Percentiles rank a stretch among this genome's conserved stretches.
Evolutionary conservation across 1,140 invertebrate species (phyloP).

Genomic region (Drosophila kurseongensis): DNA sequence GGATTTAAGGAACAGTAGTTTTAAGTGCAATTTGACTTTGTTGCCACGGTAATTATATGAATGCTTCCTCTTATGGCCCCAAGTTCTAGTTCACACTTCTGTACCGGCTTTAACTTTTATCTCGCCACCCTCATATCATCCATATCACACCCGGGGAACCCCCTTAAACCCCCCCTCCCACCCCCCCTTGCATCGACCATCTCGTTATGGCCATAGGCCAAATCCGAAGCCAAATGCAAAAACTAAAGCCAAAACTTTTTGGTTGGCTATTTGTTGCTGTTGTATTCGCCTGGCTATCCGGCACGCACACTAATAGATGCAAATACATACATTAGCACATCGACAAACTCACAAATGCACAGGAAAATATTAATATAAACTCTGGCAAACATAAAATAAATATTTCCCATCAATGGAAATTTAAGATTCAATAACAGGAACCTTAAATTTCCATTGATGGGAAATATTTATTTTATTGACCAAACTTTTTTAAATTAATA

Average conservation of each 20-base stretch:
- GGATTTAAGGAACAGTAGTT: not conserved
- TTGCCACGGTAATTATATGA: conserved; percentile 7
- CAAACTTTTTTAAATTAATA: too few species aligned
- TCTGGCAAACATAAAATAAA: too few species aligned
- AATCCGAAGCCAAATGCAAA: conserved; percentile 55
- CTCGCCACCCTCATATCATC: conserved; percentile 1
- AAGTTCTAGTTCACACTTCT: conserved; percentile 35
- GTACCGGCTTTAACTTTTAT: conserved; percentile 52
- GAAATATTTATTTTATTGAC: too few species aligned
- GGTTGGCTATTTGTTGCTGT: conserved; percentile 57
- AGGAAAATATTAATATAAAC: not conserved
- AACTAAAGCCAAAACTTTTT: conserved; percentile 65
- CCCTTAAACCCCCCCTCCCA: not conserved
- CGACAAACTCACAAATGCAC: conserved; percentile 12
- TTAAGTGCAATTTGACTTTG: conserved; percentile 14
- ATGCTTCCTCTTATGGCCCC: conserved; percentile 6
- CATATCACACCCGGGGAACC: not conserved
- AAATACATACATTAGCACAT: conserved; percentile 61
- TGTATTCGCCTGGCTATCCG: conserved; percentile 23
- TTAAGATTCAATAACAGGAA: too few species aligned
- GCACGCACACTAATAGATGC: conserved; percentile 68
- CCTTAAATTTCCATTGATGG: too few species aligned
- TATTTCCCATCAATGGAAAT: too few species aligned
- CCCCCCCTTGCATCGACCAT: not conserved
- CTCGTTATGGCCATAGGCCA: conserved; percentile 54